These are phyloP conservation scores for Talpa occidentalis DNA, from an alignment of 2,113 vertebrate species.

Conservation along the genomic window DNA sequence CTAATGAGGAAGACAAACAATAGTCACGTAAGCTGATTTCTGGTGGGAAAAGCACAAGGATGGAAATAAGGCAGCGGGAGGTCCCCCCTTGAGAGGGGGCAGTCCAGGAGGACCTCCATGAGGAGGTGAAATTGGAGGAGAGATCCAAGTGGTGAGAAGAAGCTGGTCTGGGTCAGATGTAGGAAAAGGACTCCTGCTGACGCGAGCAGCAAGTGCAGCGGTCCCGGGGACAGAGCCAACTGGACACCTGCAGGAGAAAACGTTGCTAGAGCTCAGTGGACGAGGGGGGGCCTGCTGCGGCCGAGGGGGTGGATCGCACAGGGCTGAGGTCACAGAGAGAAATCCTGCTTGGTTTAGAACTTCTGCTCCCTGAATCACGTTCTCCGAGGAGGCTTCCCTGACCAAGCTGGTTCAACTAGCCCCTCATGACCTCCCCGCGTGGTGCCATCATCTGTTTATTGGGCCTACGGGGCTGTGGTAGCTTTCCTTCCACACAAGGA, in stretches of 20 bases:
- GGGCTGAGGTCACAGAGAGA: not conserved
- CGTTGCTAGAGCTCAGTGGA: not conserved
- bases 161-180: not conserved
- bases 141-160: not conserved
- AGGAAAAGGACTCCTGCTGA: not conserved
- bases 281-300: not conserved
- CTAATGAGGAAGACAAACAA: not conserved
- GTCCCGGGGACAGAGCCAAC: not conserved
- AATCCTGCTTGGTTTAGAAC: not conserved
- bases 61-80: not conserved
- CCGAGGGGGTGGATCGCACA: not conserved
- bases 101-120: not conserved
- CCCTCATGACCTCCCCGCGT: not conserved
- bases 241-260: not conserved
- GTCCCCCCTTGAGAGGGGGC: not conserved
- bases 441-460: fast-evolving
- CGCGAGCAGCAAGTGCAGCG: not conserved
- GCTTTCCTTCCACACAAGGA: not conserved
- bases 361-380: not conserved
- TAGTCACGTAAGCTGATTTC: not conserved
- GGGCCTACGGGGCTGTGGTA: fast-evolving
- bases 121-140: not conserved
- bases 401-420: no score
- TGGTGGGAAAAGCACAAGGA: not conserved
- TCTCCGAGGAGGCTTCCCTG: not conserved